Evolutionary conservation across 2,113 vertebrate species (phyloP), one percentile per base, ranked within the genome.

Genomic region (Xiphorhynchus elegans): DNA sequence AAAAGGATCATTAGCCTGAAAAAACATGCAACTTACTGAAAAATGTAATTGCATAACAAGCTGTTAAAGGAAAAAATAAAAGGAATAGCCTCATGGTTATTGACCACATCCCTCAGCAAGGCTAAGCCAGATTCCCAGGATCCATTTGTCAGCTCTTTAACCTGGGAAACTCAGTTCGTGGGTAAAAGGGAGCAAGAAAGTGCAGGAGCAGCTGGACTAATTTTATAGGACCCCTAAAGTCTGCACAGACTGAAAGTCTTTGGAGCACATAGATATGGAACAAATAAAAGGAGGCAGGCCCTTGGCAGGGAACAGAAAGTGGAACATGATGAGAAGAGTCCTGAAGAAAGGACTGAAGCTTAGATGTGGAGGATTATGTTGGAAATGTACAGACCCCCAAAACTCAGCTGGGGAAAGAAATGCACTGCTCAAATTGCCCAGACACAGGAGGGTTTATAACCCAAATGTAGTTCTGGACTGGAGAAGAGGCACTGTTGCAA

Each of bases 21-120:
- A 79, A 90, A 87, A 9, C 29, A 93, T 35, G 88, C 37, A 70
- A 86, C 85, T 92, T 56, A 94, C 86, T 87, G 83, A 87, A 88
- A 93, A 92, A 92, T 70, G 52, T 37, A 55, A 81, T 97, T 95
- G 91, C 64, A 14, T 84, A 96, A 96, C 84, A 86, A 84, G 93
- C 81, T 89, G 77, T 56, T 91, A 91, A 92, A 93, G 79, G 52
- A 87, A 95, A 60, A 87, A 93, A 94, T 42, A 68, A 90, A 72
- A 92, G 80, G 64, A 87, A 94, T 16, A 76, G 56, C 91, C 88
- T 86, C 79, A 33, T 83, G 91, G 93, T 93, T 96, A 96, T 92
- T 96, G 89, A 91, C 94, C 96, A 90, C 88, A 96, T 84, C 59
- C 86, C 79, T 88, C 89, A 94, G 44, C 79, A 87, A 94, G 59